phyloP scores from a whole-genome alignment of 2,888 invertebrate genomes.

The Polylopha cassiicola region DNA sequence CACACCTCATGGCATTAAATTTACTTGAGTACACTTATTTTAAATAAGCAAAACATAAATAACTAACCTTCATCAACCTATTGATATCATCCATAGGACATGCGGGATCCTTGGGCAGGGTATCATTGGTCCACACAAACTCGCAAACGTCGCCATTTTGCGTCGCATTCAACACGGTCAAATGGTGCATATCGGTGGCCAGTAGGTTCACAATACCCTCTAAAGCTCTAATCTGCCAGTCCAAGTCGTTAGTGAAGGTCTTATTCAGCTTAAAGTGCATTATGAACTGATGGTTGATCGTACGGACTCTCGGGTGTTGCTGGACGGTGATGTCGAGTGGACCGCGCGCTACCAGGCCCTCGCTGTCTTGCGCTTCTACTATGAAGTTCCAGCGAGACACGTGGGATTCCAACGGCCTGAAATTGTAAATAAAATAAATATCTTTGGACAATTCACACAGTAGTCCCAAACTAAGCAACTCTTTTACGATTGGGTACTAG shows the following conservation, averaged over 20 bases:
- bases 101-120: constrained; percentile 82
- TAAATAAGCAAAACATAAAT: no score
- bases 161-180: constrained; percentile 83
- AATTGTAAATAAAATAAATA: constrained; percentile 15
- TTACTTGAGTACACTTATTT: no score
- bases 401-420: constrained; percentile 87
- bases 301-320: constrained; percentile 86
- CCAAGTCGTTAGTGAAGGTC: constrained; percentile 80
- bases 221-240: constrained; percentile 87
- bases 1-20: no score
- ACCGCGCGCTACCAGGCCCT: constrained; percentile 83
- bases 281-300: constrained; percentile 89
- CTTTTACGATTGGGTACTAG: no score
- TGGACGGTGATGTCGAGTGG: constrained; percentile 87
- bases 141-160: constrained; percentile 78
- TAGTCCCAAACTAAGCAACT: no score
- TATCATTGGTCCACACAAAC: constrained; percentile 92
- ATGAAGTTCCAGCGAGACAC: constrained; percentile 89
- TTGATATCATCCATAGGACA: constrained; percentile 88
- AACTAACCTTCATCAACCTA: constrained; percentile 79
- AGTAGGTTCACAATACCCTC: constrained; percentile 76
- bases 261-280: constrained; percentile 76
- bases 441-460: not conserved
- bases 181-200: constrained; percentile 78
- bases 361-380: constrained; percentile 87